Percentiles rank a stretch among this genome's conserved stretches.
Conservation (phyloP, 2,888 invertebrate genomes). For the Polyploca ridens region DNA sequence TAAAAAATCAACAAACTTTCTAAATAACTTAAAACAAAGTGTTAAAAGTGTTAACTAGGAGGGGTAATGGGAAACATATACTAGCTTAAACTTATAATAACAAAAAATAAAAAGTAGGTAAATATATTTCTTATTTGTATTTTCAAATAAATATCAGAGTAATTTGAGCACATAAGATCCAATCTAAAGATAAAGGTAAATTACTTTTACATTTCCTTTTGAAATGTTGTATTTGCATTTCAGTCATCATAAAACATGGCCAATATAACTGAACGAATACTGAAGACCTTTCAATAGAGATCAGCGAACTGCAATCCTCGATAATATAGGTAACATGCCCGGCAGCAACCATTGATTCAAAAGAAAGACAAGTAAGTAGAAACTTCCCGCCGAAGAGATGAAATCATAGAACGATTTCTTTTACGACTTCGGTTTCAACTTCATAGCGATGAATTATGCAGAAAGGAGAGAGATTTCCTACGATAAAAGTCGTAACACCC, state of each 20-base stretch:
- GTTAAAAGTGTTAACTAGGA: too few relatives aligned
- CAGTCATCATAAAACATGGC: not conserved
- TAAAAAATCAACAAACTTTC: too few relatives aligned
- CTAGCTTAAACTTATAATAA: too few relatives aligned
- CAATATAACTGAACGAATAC: not conserved
- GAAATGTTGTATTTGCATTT: not conserved
- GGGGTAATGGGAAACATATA: too few relatives aligned
- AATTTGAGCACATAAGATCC: not conserved
- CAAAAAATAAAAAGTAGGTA: too few relatives aligned
- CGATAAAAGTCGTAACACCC: constrained; percentile 82
- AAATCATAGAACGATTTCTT: constrained; percentile 84
- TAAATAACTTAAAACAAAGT: too few relatives aligned
- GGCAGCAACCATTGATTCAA: constrained; percentile 68
- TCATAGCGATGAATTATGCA: constrained; percentile 84
- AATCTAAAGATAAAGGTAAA: not conserved
- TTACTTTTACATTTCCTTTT: not conserved
- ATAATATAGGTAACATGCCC: constrained; percentile 53
- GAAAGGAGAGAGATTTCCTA: constrained; percentile 81
- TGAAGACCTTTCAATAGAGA: constrained; percentile 26
- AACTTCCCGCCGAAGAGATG: constrained; percentile 80
- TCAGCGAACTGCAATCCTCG: constrained; percentile 44
- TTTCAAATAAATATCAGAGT: not conserved
- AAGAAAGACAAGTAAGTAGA: constrained; percentile 75
- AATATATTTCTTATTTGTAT: too few relatives aligned
- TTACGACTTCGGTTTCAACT: constrained; percentile 84